Evolutionary conservation across 1,140 invertebrate genomes (phyloP), one percentile per base, ranked within the genome.

Genomic region (Eriosoma lanigerum): DNA sequence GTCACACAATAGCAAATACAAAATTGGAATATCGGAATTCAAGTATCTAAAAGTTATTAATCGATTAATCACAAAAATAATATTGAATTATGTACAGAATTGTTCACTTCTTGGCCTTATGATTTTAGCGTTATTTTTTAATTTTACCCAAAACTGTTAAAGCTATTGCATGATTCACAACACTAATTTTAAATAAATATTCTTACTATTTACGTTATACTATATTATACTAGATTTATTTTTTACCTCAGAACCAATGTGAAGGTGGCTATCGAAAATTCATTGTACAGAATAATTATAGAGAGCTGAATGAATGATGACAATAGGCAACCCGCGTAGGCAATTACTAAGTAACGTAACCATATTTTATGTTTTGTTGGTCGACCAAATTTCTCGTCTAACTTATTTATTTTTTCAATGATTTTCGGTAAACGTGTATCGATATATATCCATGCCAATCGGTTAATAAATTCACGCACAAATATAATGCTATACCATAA

Each of bases 1-100:
- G n/a, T n/a, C n/a, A n/a, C n/a, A n/a, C n/a, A n/a, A 76, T 12
- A 76, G n/a, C 32, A 76, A 24, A 8, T 76, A 76, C 54, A 76
- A 12, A 32, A 76, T 6, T 12, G 73, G 73, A 24, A 76, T 44
- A 60, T 44, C 60, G 13, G 73, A 58, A 21, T 10, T 76, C 52
- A 76, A 44, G 54, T 76, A 76, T 19, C 73, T 76, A n/a, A n/a
- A n/a, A n/a, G n/a, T n/a, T n/a, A n/a, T n/a, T n/a, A n/a, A n/a
- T n/a, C n/a, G n/a, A n/a, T n/a, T n/a, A n/a, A n/a, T n/a, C n/a
- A n/a, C n/a, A n/a, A n/a, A n/a, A n/a, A n/a, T n/a, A n/a, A n/a
- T n/a, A n/a, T n/a, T n/a, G n/a, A n/a, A n/a, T n/a, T n/a, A n/a
- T n/a, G n/a, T n/a, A n/a, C n/a, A n/a, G n/a, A n/a, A n/a, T n/a